Base-by-base conservation (phyloP, 2,797 vertebrate genomes). In the Enteromius anoplus region DNA sequence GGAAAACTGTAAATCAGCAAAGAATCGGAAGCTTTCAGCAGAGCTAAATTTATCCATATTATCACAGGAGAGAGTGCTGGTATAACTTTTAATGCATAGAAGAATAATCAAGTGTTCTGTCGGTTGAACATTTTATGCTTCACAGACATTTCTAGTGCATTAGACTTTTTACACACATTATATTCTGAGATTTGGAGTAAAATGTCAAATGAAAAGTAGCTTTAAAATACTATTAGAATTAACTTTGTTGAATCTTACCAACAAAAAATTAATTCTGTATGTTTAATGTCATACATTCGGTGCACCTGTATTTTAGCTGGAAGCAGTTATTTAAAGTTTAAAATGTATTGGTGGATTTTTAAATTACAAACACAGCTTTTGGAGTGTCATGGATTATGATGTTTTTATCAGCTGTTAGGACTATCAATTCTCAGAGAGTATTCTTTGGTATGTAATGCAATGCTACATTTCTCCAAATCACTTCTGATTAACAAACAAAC, bases 21-120 rank as follows among this genome's bases (percentile, higher is more conserved):
- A 77, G 29, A 81, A 81, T 53, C 3, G 65, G 32, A 55, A 49
- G 53, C 29, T 64, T 81, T 81, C 80, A 21, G 58, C 80, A 62
- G 65, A 53, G 8, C 60, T 42, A 65, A 75, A 82, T 82, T 19
- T 73, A 73, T 37, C 40, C 45, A 64, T 45, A 21, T 72, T 64
- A 40, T 40, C 58, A 64, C 11, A 34, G 29, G 12, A 51, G 47
- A 49, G 15, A 79, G 51, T 42, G 3, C 29, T 51, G 1, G 3
- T 26, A 23, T 32, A 5, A 45, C 37, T 75, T 55, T 75, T 29
- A 53, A 75, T 65, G 37, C 14, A 62, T n/a, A 72, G 29, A 6
- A 45, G 40, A 71, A 64, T 40, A 71, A 60, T 81, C 19, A 23
- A 32, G 10, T 60, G 55, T 17, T 11, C 34, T 42, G 26, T 29